Evolutionary conservation across 1,140 invertebrate genomes (phyloP).

Genomic region (Drosophila pachea): DNA sequence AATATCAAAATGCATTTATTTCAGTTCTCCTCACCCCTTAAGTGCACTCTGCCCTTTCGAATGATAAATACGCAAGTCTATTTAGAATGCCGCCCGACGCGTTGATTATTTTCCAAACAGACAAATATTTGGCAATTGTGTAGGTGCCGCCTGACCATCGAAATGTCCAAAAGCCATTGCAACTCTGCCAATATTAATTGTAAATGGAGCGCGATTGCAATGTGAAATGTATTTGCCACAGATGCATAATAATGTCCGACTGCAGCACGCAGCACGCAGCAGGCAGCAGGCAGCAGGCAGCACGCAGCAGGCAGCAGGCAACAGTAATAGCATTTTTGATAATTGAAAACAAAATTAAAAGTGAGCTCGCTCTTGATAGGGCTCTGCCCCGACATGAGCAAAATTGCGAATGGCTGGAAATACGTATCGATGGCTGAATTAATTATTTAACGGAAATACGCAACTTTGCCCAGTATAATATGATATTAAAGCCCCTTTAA

Average conservation of each 20-base stretch:
- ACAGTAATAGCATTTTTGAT: constrained; percentile 20
- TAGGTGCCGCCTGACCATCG: constrained; percentile 20
- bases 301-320: constrained; percentile 1
- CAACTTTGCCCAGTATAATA: too few species aligned
- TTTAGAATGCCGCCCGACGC: constrained; percentile 47
- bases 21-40: not conserved
- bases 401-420: constrained; percentile 23
- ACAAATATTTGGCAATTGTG: constrained; percentile 61
- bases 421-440: not conserved
- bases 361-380: too few species aligned
- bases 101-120: constrained; percentile 54
- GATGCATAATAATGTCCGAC: constrained; percentile 32
- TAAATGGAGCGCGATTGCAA: constrained; percentile 30
- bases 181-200: constrained; percentile 34
- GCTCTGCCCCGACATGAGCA: too few species aligned
- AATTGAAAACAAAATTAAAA: constrained; percentile 44
- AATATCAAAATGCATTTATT: constrained; percentile 47
- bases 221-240: constrained; percentile 22
- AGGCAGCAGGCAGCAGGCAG: not conserved
- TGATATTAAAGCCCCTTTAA: too few species aligned
- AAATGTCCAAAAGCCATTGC: constrained; percentile 11
- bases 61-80: constrained; percentile 40
- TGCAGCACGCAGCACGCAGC: not conserved
- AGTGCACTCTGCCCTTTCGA: constrained; percentile 3
- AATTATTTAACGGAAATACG: constrained; percentile 3